These are phyloP conservation scores for Tyria jacobaeae DNA, from an alignment of 2,888 invertebrate genomes.

Conservation along the genomic window DNA sequence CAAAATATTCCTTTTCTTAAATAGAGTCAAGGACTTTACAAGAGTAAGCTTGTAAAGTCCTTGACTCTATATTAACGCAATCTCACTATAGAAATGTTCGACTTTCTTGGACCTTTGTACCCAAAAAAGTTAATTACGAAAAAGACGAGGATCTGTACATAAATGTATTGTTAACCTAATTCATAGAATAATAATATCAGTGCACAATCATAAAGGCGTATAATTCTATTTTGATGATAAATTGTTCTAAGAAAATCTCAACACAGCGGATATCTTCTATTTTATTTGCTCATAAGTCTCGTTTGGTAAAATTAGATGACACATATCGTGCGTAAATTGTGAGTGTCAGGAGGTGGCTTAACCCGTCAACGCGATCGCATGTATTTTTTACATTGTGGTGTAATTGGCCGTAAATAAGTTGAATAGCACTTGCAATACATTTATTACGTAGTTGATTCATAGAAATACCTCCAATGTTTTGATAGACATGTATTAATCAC, in stretches of 20 bases:
- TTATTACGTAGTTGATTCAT: slow-evolving; percentile 3
- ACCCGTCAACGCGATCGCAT: slow-evolving; percentile 48
- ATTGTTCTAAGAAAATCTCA: slow-evolving; percentile 55
- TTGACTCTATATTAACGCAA: no score
- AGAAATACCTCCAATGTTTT: background rate
- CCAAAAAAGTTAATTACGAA: no score
- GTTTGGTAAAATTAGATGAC: slow-evolving; percentile 71
- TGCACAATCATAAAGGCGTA: background rate
- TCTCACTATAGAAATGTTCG: no score
- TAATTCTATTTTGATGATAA: slow-evolving; percentile 4
- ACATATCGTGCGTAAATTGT: slow-evolving; percentile 67
- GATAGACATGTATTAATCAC: slow-evolving; percentile 1
- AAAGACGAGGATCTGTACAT: no score
- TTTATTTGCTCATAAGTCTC: slow-evolving; percentile 51
- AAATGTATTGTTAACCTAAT: background rate
- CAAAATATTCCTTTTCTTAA: no score
- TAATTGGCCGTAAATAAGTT: slow-evolving; percentile 15
- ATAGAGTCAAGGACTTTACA: no score
- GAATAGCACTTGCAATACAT: background rate
- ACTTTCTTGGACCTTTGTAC: no score
- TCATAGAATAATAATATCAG: background rate
- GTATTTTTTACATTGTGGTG: slow-evolving; percentile 12
- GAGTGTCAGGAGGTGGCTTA: slow-evolving; percentile 57
- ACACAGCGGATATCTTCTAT: slow-evolving; percentile 48
- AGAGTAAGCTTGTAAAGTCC: no score